A percentile compares a stretch with the other conserved stretches of the same genome.
These are phyloP conservation scores for Idris sp. DNA, from an alignment of 1,140 invertebrate genomes.

Conservation along the genomic window DNA sequence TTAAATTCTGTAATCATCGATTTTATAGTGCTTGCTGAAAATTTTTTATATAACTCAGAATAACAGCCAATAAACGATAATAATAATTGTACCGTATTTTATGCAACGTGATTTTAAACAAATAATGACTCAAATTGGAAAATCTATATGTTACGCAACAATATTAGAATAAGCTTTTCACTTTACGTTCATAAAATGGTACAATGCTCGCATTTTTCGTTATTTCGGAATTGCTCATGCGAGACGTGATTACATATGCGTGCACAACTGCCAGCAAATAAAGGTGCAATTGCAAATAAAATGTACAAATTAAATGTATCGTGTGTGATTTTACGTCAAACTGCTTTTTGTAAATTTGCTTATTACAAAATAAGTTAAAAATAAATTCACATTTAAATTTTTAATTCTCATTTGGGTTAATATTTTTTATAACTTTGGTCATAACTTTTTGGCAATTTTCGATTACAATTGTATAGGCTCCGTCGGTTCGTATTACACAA, in stretches of 20 bases:
- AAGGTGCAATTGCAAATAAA: constrained; percentile 37
- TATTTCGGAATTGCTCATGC: constrained; percentile 29
- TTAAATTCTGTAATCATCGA: no score
- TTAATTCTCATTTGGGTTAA: no score
- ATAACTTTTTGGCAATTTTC: no score
- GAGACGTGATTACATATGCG: constrained; percentile 24
- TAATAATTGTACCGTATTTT: constrained; percentile 23
- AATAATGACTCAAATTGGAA: constrained; percentile 25
- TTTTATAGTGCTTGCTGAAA: no score
- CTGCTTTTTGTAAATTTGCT: no score
- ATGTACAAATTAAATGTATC: constrained; percentile 20
- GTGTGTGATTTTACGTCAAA: no score
- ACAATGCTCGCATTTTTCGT: constrained; percentile 42
- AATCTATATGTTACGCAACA: constrained; percentile 17
- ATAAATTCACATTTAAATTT: no score
- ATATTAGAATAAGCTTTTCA: constrained; percentile 34
- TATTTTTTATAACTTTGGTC: no score
- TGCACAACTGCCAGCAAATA: constrained; percentile 21
- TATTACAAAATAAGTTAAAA: no score
- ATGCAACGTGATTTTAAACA: constrained; percentile 29
- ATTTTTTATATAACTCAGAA: no score
- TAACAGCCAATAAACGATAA: no score
- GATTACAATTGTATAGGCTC: no score
- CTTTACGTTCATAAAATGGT: constrained; percentile 39
- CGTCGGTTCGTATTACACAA: constrained; percentile 29